These are phyloP conservation scores for Myiagra hebetior DNA, from an alignment of 2,113 vertebrate genomes.

Conservation along the genomic window DNA sequence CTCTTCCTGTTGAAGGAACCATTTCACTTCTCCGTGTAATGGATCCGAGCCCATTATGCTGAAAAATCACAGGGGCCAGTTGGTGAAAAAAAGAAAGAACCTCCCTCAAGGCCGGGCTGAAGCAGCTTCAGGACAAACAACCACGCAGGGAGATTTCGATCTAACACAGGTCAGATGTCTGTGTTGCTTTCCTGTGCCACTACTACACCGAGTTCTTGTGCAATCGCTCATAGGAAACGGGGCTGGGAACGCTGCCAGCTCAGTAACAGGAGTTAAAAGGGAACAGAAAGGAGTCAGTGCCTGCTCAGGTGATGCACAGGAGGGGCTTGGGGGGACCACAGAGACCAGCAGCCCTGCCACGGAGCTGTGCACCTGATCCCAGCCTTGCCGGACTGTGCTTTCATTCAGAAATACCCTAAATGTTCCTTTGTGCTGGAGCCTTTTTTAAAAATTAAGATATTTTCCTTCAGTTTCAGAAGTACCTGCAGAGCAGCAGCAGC, in stretches of 20 bases:
- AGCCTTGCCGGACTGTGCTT: not conserved
- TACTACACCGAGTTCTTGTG: not conserved
- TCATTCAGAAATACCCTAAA: not conserved
- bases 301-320: not conserved
- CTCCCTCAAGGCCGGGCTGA: not conserved
- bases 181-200: not conserved
- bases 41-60: not conserved
- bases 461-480: fast-evolving
- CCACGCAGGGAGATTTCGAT: not conserved
- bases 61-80: not conserved
- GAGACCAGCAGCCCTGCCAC: not conserved
- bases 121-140: not conserved
- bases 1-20: not conserved
- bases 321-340: not conserved
- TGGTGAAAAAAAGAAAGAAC: not conserved
- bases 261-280: not conserved
- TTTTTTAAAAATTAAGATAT: not conserved
- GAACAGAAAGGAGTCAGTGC: fast-evolving
- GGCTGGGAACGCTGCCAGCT: not conserved
- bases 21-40: not conserved
- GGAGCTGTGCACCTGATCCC: not conserved
- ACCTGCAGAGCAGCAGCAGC: not conserved
- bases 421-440: not conserved
- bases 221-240: not conserved
- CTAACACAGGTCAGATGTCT: not conserved